A percentile compares a stretch with the other conserved stretches of the same genome.
phyloP scores from a whole-genome alignment of 2,888 invertebrate species.

The Cheilosia variabilis region DNA sequence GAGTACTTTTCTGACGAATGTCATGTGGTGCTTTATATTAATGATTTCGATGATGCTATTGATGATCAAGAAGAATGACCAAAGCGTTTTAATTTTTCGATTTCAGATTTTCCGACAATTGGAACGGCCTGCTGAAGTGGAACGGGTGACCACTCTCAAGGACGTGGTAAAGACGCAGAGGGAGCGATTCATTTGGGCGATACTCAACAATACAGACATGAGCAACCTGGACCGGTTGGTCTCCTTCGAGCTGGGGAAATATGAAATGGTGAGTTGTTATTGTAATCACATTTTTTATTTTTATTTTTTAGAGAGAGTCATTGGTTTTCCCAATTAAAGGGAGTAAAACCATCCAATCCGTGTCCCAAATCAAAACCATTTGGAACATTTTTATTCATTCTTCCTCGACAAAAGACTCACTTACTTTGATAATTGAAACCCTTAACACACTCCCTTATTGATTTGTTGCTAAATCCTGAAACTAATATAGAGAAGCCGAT shows the following conservation, averaged over 20 bases:
- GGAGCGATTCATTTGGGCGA: conserved; percentile 85
- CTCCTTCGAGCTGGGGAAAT: conserved; percentile 84
- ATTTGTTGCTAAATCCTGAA: background rate
- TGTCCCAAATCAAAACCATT: too few relatives aligned
- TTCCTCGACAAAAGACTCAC: background rate
- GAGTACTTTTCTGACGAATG: conserved; percentile 2
- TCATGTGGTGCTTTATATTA: conserved; percentile 26
- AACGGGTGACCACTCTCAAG: conserved; percentile 87
- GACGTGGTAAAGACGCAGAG: conserved; percentile 86
- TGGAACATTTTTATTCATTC: background rate
- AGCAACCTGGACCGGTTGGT: conserved; percentile 86
- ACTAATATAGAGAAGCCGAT: background rate
- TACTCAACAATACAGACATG: conserved; percentile 86
- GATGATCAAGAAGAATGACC: background rate
- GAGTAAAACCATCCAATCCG: too few relatives aligned
- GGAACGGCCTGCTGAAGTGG: conserved; percentile 91
- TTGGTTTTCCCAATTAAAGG: too few relatives aligned
- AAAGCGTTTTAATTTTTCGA: conserved; percentile 10
- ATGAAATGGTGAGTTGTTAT: conserved; percentile 83
- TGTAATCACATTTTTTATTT: too few relatives aligned
- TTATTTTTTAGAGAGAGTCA: too few relatives aligned
- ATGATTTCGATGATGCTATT: conserved; percentile 19
- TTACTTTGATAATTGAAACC: background rate
- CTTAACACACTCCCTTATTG: background rate
- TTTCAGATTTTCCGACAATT: conserved; percentile 90